Evolutionary conservation across 2,113 vertebrate species (phyloP).

Genomic region (Cettia cetti): DNA sequence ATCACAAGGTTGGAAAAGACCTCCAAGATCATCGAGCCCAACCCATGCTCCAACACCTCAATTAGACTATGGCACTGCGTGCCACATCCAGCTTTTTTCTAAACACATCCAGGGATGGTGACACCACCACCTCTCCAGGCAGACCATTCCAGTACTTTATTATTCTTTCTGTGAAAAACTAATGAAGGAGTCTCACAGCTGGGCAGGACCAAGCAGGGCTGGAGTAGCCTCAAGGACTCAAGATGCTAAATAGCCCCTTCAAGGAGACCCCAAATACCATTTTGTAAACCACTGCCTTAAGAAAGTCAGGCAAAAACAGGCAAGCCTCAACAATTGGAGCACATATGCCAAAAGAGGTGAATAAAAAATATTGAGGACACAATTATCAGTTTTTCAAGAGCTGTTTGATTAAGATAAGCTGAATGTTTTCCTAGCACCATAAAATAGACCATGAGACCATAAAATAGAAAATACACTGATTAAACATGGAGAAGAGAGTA

Average conservation of each 20-base stretch:
- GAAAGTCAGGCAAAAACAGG: neutral
- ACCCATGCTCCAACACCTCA: neutral
- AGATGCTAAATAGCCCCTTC: neutral
- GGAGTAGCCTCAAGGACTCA: fast-evolving
- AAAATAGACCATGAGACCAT: neutral
- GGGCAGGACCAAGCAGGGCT: neutral
- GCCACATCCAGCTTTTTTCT: neutral
- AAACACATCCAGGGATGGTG: neutral
- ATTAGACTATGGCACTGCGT: neutral
- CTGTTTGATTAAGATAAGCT: neutral
- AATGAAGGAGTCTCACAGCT: neutral
- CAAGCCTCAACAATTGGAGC: neutral
- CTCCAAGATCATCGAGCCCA: neutral
- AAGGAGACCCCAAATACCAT: neutral
- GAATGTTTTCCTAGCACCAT: neutral
- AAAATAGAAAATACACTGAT: neutral
- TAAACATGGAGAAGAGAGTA: neutral
- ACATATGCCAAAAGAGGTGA: neutral
- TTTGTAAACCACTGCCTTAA: neutral
- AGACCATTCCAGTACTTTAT: neutral
- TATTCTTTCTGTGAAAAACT: neutral
- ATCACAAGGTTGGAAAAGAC: neutral
- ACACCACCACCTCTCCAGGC: neutral
- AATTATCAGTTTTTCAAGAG: neutral
- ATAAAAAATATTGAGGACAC: neutral